Evolutionary conservation across 2,888 invertebrate genomes (phyloP), one percentile per base, ranked within the genome.

Genomic region (Nesidiocoris tenuis): DNA sequence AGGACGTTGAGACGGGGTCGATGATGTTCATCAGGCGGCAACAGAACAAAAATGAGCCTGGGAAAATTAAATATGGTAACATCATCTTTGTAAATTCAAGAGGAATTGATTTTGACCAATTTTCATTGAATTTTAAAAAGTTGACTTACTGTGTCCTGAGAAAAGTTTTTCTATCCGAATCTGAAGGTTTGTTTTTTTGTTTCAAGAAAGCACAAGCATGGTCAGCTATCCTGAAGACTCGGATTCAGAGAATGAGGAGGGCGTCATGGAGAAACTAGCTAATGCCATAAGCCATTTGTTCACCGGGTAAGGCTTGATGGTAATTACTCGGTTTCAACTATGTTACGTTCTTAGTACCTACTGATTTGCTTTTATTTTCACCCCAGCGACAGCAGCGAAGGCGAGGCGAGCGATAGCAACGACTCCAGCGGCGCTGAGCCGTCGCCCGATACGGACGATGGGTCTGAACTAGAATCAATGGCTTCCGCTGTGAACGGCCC

Each of bases 251-350:
- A 90, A 90, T 80, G 91, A 91, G 80, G 88, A 87, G 81, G 88
- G 88, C 0, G 85, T 88, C 1, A 88, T 90, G 84, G 90, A 90
- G 80, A 91, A 90, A 81, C 83, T 92, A 61, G 88, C 90, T 0
- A 88, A 88, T 67, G 90, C 90, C n/a, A 90, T 91, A 78, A 89
- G 90, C 17, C 91, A 91, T 84, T 84, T 94, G 76, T 92, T 94
- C 83, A 91, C 91, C 74, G 91, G 89, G 89, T 90, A 84, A 85
- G 80, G 72, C 9, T 18, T 54, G 12, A n/a, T n/a, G n/a, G n/a
- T n/a, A n/a, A n/a, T n/a, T n/a, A n/a, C n/a, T n/a, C n/a, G n/a
- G n/a, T n/a, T n/a, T n/a, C n/a, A n/a, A n/a, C n/a, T n/a, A n/a
- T n/a, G n/a, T n/a, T n/a, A n/a, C n/a, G n/a, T n/a, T n/a, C n/a